A percentile compares a stretch with the other conserved stretches of the same genome.
Evolutionary conservation across 2,888 invertebrate genomes (phyloP).

Genomic region (Ochropleura leucogaster): DNA sequence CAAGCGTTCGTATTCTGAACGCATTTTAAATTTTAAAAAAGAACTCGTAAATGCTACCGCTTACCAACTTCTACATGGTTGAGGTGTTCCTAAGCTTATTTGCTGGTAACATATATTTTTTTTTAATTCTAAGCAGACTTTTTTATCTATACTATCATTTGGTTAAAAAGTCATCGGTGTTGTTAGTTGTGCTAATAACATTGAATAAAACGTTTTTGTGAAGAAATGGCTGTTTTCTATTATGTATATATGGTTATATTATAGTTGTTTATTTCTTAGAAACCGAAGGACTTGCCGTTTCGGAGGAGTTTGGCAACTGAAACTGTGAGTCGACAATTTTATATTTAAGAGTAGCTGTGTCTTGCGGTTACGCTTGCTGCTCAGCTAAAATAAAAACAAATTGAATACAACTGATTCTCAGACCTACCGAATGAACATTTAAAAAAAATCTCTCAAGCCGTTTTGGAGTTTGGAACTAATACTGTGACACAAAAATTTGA

Average conservation of each 20-base stretch:
- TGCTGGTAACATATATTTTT: not conserved
- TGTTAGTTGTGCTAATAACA: constrained; percentile 12
- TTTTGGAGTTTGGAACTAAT: too few relatives aligned
- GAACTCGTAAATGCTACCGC: constrained; percentile 1
- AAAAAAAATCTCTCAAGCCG: too few relatives aligned
- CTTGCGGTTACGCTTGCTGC: too few relatives aligned
- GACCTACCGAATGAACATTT: too few relatives aligned
- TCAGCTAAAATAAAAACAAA: too few relatives aligned
- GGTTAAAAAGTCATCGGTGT: not conserved
- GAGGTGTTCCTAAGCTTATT: not conserved
- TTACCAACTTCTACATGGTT: not conserved
- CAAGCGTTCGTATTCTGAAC: not conserved
- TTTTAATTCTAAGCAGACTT: not conserved
- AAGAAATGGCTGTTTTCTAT: not conserved
- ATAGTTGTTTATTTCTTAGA: too few relatives aligned
- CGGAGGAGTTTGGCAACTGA: too few relatives aligned
- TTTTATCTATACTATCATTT: not conserved
- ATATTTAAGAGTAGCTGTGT: too few relatives aligned
- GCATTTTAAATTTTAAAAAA: not conserved
- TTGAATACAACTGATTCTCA: too few relatives aligned
- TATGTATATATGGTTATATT: not conserved
- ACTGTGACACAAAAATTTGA: too few relatives aligned
- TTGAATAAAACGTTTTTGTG: not conserved
- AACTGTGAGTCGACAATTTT: too few relatives aligned
- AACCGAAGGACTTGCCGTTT: too few relatives aligned